Conservation (phyloP, 1,140 invertebrate species). For the Drosophila takahashii region DNA sequence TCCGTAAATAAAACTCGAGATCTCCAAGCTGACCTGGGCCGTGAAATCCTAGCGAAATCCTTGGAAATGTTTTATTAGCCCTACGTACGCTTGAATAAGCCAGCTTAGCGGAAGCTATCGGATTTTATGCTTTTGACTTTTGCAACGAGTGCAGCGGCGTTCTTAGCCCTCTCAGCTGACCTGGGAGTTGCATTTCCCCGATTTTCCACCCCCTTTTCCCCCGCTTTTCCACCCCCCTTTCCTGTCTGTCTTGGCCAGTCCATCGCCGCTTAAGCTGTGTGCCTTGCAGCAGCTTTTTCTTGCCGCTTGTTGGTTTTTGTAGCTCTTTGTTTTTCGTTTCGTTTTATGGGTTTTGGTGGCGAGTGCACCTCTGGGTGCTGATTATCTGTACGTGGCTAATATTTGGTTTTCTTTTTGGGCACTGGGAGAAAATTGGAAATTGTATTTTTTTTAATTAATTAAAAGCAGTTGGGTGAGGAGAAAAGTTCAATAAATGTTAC, state of each 20-base stretch:
- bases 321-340: slow-evolving; percentile 31
- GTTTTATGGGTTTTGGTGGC: slow-evolving; percentile 34
- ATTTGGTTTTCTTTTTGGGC: slow-evolving; percentile 23
- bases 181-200: slow-evolving; percentile 50
- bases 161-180: slow-evolving; percentile 31
- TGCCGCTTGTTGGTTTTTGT: slow-evolving; percentile 24
- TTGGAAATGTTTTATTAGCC: slow-evolving; percentile 84
- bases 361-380: slow-evolving; percentile 60
- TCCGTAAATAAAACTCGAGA: slow-evolving; percentile 58
- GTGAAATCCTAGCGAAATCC: slow-evolving; percentile 74
- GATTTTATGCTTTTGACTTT: slow-evolving; percentile 83
- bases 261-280: slow-evolving; percentile 69
- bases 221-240: slow-evolving; percentile 1
- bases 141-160: slow-evolving; percentile 55
- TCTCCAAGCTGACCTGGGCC: slow-evolving; percentile 47
- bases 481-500: too few relatives aligned
- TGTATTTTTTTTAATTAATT: too few relatives aligned
- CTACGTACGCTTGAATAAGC: slow-evolving; percentile 81
- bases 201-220: background rate
- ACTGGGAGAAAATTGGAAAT: background rate
- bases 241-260: slow-evolving; percentile 49
- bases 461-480: too few relatives aligned
- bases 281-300: slow-evolving; percentile 63
- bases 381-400: slow-evolving; percentile 69
- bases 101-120: slow-evolving; percentile 83